phyloP scores from a whole-genome alignment of 1,140 invertebrate genomes.

The Drosophila hydei region DNA sequence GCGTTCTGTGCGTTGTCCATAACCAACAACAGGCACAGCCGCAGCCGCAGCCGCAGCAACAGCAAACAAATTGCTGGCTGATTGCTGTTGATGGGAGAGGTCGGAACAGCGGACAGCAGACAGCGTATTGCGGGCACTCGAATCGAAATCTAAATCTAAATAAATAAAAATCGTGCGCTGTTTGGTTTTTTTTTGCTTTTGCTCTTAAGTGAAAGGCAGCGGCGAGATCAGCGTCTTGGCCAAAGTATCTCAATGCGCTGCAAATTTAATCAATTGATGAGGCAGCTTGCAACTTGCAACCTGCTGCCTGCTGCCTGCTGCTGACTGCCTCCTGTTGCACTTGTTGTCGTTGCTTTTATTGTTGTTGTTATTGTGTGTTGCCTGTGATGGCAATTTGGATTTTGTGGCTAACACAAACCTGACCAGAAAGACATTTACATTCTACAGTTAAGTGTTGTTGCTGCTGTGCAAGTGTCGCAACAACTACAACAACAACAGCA shows the following conservation, averaged over 20 bases:
- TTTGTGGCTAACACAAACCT: constrained; percentile 76
- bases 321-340: constrained; percentile 46
- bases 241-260: constrained; percentile 64
- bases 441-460: constrained; percentile 73
- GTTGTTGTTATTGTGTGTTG: constrained; percentile 64
- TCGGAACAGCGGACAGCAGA: not conserved
- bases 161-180: constrained; percentile 80
- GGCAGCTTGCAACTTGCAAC: constrained; percentile 52
- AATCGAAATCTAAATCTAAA: constrained; percentile 79
- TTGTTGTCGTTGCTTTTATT: constrained; percentile 72
- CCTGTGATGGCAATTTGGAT: constrained; percentile 74
- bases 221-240: constrained; percentile 69
- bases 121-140: constrained; percentile 29
- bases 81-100: constrained; percentile 23
- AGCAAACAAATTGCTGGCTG: constrained; percentile 46
- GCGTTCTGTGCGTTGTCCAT: constrained; percentile 36
- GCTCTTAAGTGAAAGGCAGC: constrained; percentile 74
- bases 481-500: constrained; percentile 66
- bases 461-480: constrained; percentile 45
- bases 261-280: constrained; percentile 82
- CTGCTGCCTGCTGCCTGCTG: constrained; percentile 36
- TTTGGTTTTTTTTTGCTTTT: constrained; percentile 24
- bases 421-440: constrained; percentile 81
- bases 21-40: not conserved
- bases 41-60: not conserved